These are phyloP conservation scores for Helostoma temminkii DNA, from an alignment of 2,797 vertebrate genomes.

Conservation along the genomic window DNA sequence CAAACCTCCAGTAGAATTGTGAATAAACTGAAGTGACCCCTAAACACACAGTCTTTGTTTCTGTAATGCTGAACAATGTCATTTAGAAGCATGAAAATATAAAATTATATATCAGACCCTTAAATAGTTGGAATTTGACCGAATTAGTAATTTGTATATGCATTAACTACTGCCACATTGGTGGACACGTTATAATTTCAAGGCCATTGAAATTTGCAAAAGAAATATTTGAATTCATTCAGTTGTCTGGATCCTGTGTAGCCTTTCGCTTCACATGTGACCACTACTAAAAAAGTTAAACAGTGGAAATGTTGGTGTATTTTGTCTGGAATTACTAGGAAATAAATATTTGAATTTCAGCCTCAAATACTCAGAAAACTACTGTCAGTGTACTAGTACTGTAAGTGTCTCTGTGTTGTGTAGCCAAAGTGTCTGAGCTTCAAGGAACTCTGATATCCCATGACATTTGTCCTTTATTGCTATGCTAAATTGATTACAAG, in stretches of 20 bases:
- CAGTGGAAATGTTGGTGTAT: too few species aligned
- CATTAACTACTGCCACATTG: too few species aligned
- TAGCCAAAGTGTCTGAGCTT: neutral
- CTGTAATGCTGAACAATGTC: neutral
- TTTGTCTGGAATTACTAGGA: too few species aligned
- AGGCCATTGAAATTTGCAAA: too few species aligned
- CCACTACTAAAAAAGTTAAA: too few species aligned
- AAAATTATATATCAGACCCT: too few species aligned
- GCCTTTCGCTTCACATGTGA: too few species aligned
- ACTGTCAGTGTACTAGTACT: slow-evolving; percentile 15
- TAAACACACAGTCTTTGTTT: neutral
- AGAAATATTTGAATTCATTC: neutral
- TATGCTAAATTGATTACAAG: slow-evolving; percentile 4
- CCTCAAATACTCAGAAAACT: too few species aligned
- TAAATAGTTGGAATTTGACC: too few species aligned
- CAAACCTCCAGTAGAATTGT: neutral
- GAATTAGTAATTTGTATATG: too few species aligned
- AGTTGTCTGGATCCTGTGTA: neutral
- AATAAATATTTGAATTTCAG: neutral
- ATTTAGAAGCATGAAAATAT: neutral
- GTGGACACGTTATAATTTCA: too few species aligned
- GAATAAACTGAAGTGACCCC: neutral
- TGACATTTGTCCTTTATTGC: slow-evolving; percentile 12
- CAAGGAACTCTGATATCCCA: too few species aligned
- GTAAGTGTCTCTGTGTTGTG: neutral